phyloP scores from a whole-genome alignment of 2,888 invertebrate genomes.

The Nymphalis polychloros region DNA sequence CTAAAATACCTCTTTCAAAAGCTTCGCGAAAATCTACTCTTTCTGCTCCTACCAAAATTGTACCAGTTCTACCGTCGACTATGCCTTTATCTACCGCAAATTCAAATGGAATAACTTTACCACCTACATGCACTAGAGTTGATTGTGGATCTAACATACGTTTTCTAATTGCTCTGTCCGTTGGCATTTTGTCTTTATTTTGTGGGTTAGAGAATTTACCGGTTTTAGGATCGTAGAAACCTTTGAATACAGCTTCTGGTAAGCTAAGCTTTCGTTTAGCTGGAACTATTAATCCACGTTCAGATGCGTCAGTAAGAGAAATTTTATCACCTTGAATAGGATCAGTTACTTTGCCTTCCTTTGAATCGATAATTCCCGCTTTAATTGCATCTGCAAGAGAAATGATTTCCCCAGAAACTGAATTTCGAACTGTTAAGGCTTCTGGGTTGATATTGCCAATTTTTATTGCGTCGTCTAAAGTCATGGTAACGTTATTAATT shows the following conservation, averaged over 20 bases:
- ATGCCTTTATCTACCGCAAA: slow-evolving; percentile 90
- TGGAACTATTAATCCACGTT: slow-evolving; percentile 90
- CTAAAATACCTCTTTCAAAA: slow-evolving; percentile 89
- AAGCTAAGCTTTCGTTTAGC: slow-evolving; percentile 91
- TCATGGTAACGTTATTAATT: slow-evolving; percentile 85
- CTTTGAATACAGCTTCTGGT: slow-evolving; percentile 94
- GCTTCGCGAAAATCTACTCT: slow-evolving; percentile 91
- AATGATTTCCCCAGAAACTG: slow-evolving; percentile 89
- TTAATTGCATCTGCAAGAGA: slow-evolving; percentile 90
- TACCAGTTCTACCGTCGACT: slow-evolving; percentile 88
- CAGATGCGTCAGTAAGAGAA: slow-evolving; percentile 91
- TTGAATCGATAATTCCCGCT: slow-evolving; percentile 88
- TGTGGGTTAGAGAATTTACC: slow-evolving; percentile 91
- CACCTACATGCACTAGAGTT: slow-evolving; percentile 91
- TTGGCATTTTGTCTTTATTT: slow-evolving; percentile 89
- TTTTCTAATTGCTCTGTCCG: slow-evolving; percentile 91
- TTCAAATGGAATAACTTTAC: slow-evolving; percentile 90
- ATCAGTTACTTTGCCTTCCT: slow-evolving; percentile 89
- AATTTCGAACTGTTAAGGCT: slow-evolving; percentile 89
- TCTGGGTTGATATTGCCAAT: slow-evolving; percentile 88
- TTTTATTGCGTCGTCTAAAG: slow-evolving; percentile 88
- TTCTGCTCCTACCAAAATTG: slow-evolving; percentile 83
- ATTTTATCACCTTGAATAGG: slow-evolving; percentile 88
- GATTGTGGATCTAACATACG: slow-evolving; percentile 92
- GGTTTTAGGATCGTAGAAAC: slow-evolving; percentile 92